Base-by-base conservation (phyloP, 2,888 invertebrate species). In the Ischnus inquisitorius region DNA sequence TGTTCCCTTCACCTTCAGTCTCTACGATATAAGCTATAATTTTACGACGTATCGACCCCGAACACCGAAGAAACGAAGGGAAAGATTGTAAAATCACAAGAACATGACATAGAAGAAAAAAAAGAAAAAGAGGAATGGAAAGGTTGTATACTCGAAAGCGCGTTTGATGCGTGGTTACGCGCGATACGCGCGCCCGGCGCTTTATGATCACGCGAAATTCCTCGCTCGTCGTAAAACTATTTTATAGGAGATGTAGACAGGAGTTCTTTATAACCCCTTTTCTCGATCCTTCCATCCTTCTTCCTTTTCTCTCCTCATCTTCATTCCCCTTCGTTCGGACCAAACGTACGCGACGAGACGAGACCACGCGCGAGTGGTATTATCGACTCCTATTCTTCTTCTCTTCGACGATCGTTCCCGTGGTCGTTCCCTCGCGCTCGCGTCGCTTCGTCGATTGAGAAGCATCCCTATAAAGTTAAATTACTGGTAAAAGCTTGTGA, bases 151-250 rank as follows among this genome's bases (percentile, higher is more conserved):
- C 51, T 65, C 46, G 65, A 76, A 54, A 68, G 54, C 72, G 60
- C 46, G 79, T 79, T 34, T 76, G 77, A 60, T 60, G 60, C 77
- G 76, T 68, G 77, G 77, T 34, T 80, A 71, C 77, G 77, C 85
- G 86, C 82, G 82, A 74, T 65, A 64, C 81, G 72, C 88, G 86
- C 86, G 87, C 88, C 78, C 57, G 76, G 75, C 72, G 86, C 84
- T 92, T 93, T 93, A 92, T 92, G 92, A 91, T 89, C 88, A 90
- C 89, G 93, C 92, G 92, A 93, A 92, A 93, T 93, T 93, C 93
- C 92, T 88, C 87, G 83, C 90, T 88, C 88, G 90, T 89, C 90
- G 91, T 93, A 92, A 93, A 93, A 92, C 93, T 93, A 93, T 93
- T 93, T 93, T 93, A 93, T 92, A 92, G 91, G 89, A 91, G 90